These are phyloP conservation scores for Talpa occidentalis DNA, from an alignment of 2,113 vertebrate species.

Conservation along the genomic window DNA sequence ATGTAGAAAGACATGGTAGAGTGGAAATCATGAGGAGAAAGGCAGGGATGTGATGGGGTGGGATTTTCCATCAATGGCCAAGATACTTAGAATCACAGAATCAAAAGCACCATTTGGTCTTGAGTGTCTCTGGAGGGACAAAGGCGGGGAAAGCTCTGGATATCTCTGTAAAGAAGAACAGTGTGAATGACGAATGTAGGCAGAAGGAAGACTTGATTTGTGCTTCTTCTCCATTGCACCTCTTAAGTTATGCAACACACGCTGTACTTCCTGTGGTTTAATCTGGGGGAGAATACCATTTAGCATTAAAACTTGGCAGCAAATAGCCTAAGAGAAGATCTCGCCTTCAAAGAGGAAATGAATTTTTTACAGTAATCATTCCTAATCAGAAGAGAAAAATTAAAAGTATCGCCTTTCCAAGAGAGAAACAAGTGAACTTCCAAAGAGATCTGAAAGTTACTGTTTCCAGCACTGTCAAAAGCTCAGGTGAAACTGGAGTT, in stretches of 20 bases:
- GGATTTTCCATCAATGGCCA: not conserved
- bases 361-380: not conserved
- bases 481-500: not conserved
- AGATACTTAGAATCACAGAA: not conserved
- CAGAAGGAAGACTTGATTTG: not conserved
- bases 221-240: not conserved
- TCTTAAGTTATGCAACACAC: not conserved
- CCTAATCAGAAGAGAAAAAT: not conserved
- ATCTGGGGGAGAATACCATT: not conserved
- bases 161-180: not conserved
- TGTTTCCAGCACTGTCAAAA: not conserved
- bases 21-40: not conserved
- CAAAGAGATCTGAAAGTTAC: not conserved
- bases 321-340: not conserved
- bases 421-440: not conserved
- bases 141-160: not conserved
- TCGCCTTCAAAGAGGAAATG: slow-evolving; percentile 25
- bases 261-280: not conserved
- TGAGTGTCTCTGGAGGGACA: not conserved
- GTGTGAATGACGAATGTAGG: not conserved
- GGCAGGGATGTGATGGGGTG: not conserved
- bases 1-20: not conserved
- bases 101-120: not conserved
- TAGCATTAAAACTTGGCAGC: not conserved
- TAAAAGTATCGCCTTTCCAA: not conserved